Conservation (phyloP, 2,113 vertebrate species). For the Nibea coibor region DNA sequence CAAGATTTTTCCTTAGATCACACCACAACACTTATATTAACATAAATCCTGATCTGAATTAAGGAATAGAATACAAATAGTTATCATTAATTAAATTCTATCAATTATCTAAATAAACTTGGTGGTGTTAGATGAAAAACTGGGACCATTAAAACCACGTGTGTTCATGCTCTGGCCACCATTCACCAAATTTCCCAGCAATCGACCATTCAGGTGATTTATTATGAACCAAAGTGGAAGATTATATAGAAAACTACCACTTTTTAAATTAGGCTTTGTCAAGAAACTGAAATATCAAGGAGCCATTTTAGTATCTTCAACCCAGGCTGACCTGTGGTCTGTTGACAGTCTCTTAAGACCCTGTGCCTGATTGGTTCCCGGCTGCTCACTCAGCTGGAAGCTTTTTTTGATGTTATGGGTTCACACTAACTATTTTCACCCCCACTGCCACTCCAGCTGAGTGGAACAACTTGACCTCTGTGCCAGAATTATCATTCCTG, state of each 20-base stretch:
- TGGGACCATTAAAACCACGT: no score
- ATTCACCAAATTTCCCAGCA: background rate
- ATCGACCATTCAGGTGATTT: background rate
- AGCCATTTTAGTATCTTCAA: background rate
- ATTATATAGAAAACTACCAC: background rate
- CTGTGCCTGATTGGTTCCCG: constrained; percentile 7
- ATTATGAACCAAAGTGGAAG: no score
- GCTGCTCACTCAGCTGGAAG: constrained; percentile 42
- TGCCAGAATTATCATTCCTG: constrained; percentile 18
- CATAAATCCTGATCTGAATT: no score
- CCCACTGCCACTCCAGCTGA: background rate
- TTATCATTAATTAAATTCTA: no score
- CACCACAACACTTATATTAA: no score
- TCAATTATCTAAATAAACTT: no score
- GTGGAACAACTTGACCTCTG: constrained; percentile 30
- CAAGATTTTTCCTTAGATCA: no score
- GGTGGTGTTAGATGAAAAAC: no score
- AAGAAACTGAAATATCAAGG: background rate
- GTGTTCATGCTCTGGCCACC: no score
- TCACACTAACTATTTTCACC: constrained; percentile 5
- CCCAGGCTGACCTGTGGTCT: background rate
- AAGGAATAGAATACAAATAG: no score
- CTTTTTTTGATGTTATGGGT: constrained; percentile 26
- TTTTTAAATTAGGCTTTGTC: background rate
- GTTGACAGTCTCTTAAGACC: background rate